Conservation (phyloP, 2,888 invertebrate species). For the Calameuta idolon region DNA sequence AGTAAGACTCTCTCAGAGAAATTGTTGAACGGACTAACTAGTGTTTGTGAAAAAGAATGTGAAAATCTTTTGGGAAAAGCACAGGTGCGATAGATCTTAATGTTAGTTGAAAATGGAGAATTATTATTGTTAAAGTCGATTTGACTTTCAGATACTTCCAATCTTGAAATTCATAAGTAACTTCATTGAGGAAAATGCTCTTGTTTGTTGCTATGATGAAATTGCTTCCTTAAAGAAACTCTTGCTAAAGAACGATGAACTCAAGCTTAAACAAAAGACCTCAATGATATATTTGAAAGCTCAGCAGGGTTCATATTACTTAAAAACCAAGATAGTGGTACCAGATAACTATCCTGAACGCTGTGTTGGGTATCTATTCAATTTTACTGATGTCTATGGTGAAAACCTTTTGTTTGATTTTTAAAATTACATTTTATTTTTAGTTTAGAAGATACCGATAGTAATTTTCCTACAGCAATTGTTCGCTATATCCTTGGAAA, state of each 20-base stretch:
- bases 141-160: slow-evolving; percentile 68
- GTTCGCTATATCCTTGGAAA: slow-evolving; percentile 74
- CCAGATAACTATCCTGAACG: slow-evolving; percentile 76
- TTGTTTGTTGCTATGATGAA: slow-evolving; percentile 80
- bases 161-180: slow-evolving; percentile 73
- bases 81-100: slow-evolving; percentile 62
- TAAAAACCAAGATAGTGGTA: slow-evolving; percentile 72
- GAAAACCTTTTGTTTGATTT: slow-evolving; percentile 10
- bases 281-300: slow-evolving; percentile 73
- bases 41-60: slow-evolving; percentile 73
- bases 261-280: slow-evolving; percentile 77
- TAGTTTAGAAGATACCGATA: slow-evolving; percentile 72
- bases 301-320: slow-evolving; percentile 72
- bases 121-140: slow-evolving; percentile 10
- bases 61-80: slow-evolving; percentile 73
- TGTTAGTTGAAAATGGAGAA: not conserved
- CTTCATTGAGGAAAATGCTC: slow-evolving; percentile 77
- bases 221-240: slow-evolving; percentile 73
- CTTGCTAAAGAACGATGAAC: slow-evolving; percentile 69
- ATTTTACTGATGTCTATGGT: not conserved
- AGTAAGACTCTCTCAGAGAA: slow-evolving; percentile 77
- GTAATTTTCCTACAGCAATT: slow-evolving; percentile 76
- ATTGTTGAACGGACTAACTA: slow-evolving; percentile 73
- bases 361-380: slow-evolving; percentile 67
- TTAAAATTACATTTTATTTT: slow-evolving; percentile 36